phyloP scores from a whole-genome alignment of 2,888 invertebrate genomes.

The Cheilosia scutellata region DNA sequence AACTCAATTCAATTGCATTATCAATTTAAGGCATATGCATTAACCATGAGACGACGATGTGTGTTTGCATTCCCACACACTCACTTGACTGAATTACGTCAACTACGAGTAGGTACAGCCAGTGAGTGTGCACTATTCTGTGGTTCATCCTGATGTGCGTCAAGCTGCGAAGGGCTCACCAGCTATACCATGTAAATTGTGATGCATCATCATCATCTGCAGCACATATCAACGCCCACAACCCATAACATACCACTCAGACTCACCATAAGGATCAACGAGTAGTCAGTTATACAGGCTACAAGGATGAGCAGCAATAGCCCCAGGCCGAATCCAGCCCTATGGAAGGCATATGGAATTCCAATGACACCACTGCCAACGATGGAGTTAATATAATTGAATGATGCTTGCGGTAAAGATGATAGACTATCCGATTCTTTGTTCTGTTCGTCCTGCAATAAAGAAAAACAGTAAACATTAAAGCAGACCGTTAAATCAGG shows the following conservation, averaged over 20 bases:
- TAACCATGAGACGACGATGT: constrained; percentile 26
- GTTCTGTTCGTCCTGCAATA: constrained; percentile 67
- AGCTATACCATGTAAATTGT: constrained; percentile 21
- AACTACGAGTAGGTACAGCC: constrained; percentile 2
- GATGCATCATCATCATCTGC: constrained; percentile 47
- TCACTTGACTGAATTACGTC: constrained; percentile 13
- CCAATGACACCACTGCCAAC: constrained; percentile 95
- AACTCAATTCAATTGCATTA: constrained; percentile 39
- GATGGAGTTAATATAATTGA: constrained; percentile 95
- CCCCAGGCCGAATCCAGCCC: constrained; percentile 92
- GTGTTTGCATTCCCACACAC: constrained; percentile 28
- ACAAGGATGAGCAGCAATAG: constrained; percentile 88
- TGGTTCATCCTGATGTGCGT: neutral
- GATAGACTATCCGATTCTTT: constrained; percentile 85
- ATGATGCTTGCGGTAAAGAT: constrained; percentile 90
- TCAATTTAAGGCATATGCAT: constrained; percentile 43
- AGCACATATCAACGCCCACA: constrained; percentile 6
- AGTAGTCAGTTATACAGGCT: constrained; percentile 92
- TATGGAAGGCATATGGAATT: constrained; percentile 92
- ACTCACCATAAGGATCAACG: constrained; percentile 90
- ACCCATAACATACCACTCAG: constrained; percentile 78
- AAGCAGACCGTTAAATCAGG: constrained; percentile 2
- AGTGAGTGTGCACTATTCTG: neutral
- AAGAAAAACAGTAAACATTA: constrained; percentile 4
- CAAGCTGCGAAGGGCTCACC: constrained; percentile 12